Evolutionary conservation across 2,797 vertebrate genomes (phyloP), one percentile per base, ranked within the genome.

Genomic region (Girardinus metallicus): DNA sequence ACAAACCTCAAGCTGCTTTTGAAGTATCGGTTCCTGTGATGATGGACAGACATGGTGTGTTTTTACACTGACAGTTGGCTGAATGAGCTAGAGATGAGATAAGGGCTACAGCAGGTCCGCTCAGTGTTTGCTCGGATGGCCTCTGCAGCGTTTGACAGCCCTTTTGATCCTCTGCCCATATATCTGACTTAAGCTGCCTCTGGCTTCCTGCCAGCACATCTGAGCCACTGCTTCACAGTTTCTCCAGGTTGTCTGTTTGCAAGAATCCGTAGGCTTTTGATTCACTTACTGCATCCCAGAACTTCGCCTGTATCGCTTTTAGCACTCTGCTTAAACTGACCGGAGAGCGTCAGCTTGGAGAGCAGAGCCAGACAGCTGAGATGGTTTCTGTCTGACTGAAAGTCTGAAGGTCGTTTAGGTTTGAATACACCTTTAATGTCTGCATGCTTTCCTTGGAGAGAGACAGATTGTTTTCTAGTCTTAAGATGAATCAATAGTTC

Each of bases 141-240:
- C 39, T 78, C 41, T 82, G 76, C 77, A 43, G 39, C 76, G 62
- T 47, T 18, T 75, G 77, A 64, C 51, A 79, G 74, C 73, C 66
- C 70, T 85, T 83, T 86, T 74, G 60, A 85, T 89, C 83, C 64
- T 68, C 74, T 78, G 77, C 80, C 41, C 68, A 82, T 62, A 77
- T 31, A 36, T 70, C 44, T 86, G 79, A 84, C 75, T 87, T 82
- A 78, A 31, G 60, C 68, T 79, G 34, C 53, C 6, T 74, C 43
- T 49, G 60, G 34, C 78, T 84, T 41, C 66, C 75, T 85, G 79
- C 79, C 78, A 78, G 55, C 60, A 78, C 81, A 77, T 83, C 71
- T 85, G 10, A 68, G 11, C 66, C 41, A 39, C 79, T 73, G 2
- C 80, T 26, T 49, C 41, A 18, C 53, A 39, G 7, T 70, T 11